Conservation (phyloP, 2,888 invertebrate species). For the Netelia virgata region DNA sequence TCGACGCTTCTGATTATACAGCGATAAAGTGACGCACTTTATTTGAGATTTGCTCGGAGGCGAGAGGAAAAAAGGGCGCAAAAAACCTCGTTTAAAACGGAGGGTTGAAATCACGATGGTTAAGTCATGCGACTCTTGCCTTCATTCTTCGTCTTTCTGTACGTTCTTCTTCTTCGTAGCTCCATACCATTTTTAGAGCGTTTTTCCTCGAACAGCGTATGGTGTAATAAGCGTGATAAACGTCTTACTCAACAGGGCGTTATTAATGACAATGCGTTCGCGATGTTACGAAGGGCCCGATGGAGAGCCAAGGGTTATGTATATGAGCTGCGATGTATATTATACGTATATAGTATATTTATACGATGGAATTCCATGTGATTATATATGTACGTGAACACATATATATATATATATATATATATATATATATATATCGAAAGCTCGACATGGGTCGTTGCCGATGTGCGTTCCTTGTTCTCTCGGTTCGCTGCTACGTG, state of each 20-base stretch:
- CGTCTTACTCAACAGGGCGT: slow-evolving; percentile 56
- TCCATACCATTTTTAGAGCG: too few species aligned
- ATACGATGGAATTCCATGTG: slow-evolving; percentile 13
- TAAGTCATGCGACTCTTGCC: background rate
- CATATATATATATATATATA: too few species aligned
- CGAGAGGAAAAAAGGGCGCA: too few species aligned
- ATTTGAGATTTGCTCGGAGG: too few species aligned
- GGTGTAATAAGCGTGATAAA: slow-evolving; percentile 56
- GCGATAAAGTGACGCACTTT: too few species aligned
- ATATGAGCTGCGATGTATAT: background rate
- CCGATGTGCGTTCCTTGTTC: background rate
- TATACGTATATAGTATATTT: too few species aligned
- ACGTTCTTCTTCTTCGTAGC: background rate
- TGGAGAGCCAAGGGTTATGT: slow-evolving; percentile 14
- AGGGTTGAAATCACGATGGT: background rate
- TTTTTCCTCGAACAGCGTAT: slow-evolving; percentile 8
- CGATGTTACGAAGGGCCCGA: slow-evolving; percentile 31
- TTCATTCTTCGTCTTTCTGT: background rate
- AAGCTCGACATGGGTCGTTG: slow-evolving; percentile 37
- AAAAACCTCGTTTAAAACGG: too few species aligned
- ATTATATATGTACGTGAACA: too few species aligned
- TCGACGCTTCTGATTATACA: too few species aligned
- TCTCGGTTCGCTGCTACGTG: background rate
- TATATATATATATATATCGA: slow-evolving; percentile 18
- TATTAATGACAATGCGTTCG: slow-evolving; percentile 59